Base-by-base conservation (phyloP, 2,888 invertebrate genomes). In the Orthosia gracilis region DNA sequence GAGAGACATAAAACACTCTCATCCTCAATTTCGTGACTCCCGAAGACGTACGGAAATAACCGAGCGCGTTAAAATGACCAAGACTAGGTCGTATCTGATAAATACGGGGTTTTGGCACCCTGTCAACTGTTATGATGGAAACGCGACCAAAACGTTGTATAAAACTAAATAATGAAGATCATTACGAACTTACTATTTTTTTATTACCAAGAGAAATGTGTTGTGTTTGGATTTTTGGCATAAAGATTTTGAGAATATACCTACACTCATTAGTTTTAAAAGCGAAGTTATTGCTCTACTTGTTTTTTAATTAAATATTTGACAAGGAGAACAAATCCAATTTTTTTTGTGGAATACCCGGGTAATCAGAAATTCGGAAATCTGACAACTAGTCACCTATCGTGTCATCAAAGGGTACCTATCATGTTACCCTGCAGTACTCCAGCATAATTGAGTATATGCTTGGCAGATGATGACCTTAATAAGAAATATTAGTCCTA, bases 1-100 rank as follows among this genome's bases (percentile, higher is more conserved):
- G 17, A 31, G 21, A 62, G n/a, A 64, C 23, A n/a, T 80, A 47
- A n/a, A 64, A 81, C 23, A 64, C n/a, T 64, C 26, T 62, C 47
- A 77, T 69, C 50, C 66, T 67, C 21, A 45, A 67, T 31, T 67
- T 72, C 52, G 26, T 57, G 31, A 47, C 61, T 78, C 55, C 71
- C 69, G 62, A 69, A 69, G 55, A 17, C n/a, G 59, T 13, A 55
- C 82, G 47, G 47, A 86, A 86, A 85, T 86, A 85, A 76, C 54
- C 61, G 73, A 61, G 21, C 40, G 45, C 15, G 52, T 69, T 59
- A n/a, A 54, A 77, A 63, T 74, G 70, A 65, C 73, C 79, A 74
- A 73, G 61, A 81, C 69, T 73, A 73, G 82, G 69, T 82, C 73
- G 66, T 58, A 55, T 67, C 13, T 66, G 73, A 82, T 76, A 61